Percentiles rank a stretch among this genome's conserved stretches.
These are phyloP conservation scores for Cosmorhoe ocellata DNA, from an alignment of 2,888 invertebrate genomes.

Conservation along the genomic window DNA sequence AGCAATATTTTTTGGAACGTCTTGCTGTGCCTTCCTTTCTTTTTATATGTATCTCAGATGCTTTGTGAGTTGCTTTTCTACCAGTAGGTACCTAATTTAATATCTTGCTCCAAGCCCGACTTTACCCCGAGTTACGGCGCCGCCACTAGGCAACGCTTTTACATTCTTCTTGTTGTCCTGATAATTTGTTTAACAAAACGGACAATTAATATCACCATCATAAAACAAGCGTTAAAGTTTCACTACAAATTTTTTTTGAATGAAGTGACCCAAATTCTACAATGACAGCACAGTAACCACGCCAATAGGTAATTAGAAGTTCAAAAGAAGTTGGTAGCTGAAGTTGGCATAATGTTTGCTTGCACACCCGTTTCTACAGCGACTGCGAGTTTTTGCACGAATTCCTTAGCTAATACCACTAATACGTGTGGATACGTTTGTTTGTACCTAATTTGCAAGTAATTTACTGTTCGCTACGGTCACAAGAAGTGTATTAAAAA, in stretches of 20 bases:
- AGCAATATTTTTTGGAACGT: constrained; percentile 1
- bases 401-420: constrained; percentile 34
- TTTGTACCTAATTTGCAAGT: constrained; percentile 37
- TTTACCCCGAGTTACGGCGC: too few relatives aligned
- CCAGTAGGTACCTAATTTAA: too few relatives aligned
- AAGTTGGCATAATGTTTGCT: constrained; percentile 6
- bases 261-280: background rate
- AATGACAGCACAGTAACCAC: background rate
- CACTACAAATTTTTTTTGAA: too few relatives aligned
- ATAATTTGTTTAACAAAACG: too few relatives aligned
- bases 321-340: background rate
- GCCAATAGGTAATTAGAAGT: background rate
- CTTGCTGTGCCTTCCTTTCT: too few relatives aligned
- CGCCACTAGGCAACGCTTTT: too few relatives aligned
- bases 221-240: too few relatives aligned
- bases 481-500: constrained; percentile 57
- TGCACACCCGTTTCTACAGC: constrained; percentile 7
- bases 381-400: constrained; percentile 32
- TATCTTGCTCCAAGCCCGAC: too few relatives aligned
- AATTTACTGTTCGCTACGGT: constrained; percentile 48
- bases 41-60: too few relatives aligned
- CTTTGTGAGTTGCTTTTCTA: too few relatives aligned
- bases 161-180: too few relatives aligned
- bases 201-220: too few relatives aligned
- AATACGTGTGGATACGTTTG: constrained; percentile 35